Percentiles rank a stretch among this genome's conserved stretches.
Evolutionary conservation across 2,888 invertebrate species (phyloP).

Genomic region (Elmis aenea): DNA sequence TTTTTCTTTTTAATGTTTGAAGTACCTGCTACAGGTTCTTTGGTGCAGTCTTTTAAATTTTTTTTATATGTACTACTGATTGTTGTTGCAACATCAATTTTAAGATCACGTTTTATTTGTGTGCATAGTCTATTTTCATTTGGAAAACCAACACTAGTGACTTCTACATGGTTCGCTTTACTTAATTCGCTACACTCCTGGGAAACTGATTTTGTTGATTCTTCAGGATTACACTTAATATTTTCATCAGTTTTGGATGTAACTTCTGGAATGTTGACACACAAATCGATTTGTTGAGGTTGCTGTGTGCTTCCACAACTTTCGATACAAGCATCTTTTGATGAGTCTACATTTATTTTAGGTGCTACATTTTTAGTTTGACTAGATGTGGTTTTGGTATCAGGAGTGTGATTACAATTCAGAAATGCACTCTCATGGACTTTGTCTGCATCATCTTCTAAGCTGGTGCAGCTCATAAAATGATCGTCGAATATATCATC

Average conservation of each 20-base stretch:
- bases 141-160: background rate
- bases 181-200: background rate
- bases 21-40: constrained; percentile 26
- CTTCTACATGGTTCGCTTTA: background rate
- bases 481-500: constrained; percentile 19
- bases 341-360: no score
- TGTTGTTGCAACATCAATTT: background rate
- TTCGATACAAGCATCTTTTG: no score
- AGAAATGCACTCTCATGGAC: background rate
- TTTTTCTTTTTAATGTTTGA: constrained; percentile 27
- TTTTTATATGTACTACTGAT: background rate
- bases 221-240: no score
- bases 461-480: constrained; percentile 4
- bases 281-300: background rate
- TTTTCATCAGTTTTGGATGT: no score
- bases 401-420: constrained; percentile 1
- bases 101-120: background rate
- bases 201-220: background rate
- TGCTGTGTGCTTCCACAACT: no score
- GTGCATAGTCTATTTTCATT: no score
- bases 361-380: no score
- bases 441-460: background rate
- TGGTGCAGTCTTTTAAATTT: constrained; percentile 4
- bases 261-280: background rate
- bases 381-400: background rate